Evolutionary conservation across 2,888 invertebrate genomes (phyloP), one percentile per base, ranked within the genome.

Genomic region (Spisula subtruncata): DNA sequence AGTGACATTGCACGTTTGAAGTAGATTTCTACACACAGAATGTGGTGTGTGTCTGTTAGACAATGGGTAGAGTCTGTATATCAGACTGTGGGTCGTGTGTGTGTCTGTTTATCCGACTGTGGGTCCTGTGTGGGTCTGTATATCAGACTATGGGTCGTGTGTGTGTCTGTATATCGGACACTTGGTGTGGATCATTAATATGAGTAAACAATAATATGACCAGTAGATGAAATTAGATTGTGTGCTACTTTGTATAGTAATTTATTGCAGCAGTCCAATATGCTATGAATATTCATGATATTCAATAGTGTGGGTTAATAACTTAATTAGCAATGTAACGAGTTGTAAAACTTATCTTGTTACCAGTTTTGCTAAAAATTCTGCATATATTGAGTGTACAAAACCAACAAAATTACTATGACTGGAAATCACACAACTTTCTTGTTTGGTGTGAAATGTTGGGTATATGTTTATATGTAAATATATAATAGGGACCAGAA

Each of bases 1-100:
- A 35, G 46, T 71, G 83, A 83, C 6, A 29, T 83, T 25, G 60
- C 60, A 66, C 60, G 60, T 66, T n/a, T 66, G 60, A 66, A 66
- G 25, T 66, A 66, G 25, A 66, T 66, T 66, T 66, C 25, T 66
- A 25, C 25, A 66, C 60, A 25, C 60, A 66, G n/a, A 66, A 25
- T 66, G 25, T 66, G 6, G n/a, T 25, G 60, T 66, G 60, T 25
- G n/a, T 10, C n/a, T 25, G 10, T 25, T 6, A n/a, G 60, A 60
- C 60, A 60, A n/a, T 60, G 60, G 60, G 18, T 20, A n/a, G 18
- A 20, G 60, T 60, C n/a, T n/a, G n/a, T 2, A n/a, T 25, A n/a
- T 25, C 12, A 25, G 60, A 66, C 60, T 25, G 8, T 66, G 60
- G 60, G 25, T 66, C 25, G n/a, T 25, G 60, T 66, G 60, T 66